Base-by-base conservation (phyloP, 2,797 vertebrate species). In the Anisognathus igniventris region DNA sequence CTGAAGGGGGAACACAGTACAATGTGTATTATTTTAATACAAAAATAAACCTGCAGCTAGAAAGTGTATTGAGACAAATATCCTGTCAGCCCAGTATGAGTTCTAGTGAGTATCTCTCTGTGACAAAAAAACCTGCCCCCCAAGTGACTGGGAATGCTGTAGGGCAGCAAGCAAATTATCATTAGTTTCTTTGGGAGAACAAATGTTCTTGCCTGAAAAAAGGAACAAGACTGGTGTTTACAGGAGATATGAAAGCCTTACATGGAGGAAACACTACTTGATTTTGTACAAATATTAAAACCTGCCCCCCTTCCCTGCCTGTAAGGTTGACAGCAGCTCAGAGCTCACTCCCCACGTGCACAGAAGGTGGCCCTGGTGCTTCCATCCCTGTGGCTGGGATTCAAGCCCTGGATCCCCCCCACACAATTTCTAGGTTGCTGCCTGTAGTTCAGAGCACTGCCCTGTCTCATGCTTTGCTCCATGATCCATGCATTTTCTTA, bases 391-490 rank as follows among this genome's bases (percentile, higher is more conserved):
- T 2, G 64, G 7, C 48, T 25, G 3, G 10, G 21, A 30, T 51
- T 86, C 22, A 21, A 15, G 42, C 45, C 51, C 42, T 28, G 54
- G 8, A 13, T 65, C 53, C 35, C 18, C 18, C 37, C 3, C 2
- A 6, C 16, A 3, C 10, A 1, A 20, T 27, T 48, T 8, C 14
- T 10, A 3, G 42, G 40, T 28, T 7, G 0, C 4, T 33, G 24
- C 19, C 3, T 14, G 33, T 18, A 44, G 57, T 25, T 60, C n/a
- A 50, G 30, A 24, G 24, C 11, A 3, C 57, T 2, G 12, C 56
- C 4, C 39, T 37, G 21, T 12, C 56, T 27, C 7, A 3, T 10
- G 33, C 5, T 33, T 57, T 28, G n/a, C 66, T 23, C 51, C 60
- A 13, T 21, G 20, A 19, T 18, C 61, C 23, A 1, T 10, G 3